Conservation (phyloP, 2,888 invertebrate species). For the Scrobipalpa atriplicella region DNA sequence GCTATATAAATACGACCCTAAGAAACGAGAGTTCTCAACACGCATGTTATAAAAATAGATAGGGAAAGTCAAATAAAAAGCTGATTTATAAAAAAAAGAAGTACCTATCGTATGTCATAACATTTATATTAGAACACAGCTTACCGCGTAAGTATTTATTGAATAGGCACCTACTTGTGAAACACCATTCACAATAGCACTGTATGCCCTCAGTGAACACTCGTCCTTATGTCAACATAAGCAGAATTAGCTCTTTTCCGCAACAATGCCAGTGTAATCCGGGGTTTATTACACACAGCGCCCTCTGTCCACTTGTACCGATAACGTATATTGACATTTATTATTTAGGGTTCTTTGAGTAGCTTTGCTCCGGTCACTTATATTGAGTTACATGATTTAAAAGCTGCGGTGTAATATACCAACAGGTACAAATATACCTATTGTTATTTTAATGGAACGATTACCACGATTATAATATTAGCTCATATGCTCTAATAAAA, state of each 20-base stretch:
- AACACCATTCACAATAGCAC: constrained; percentile 34
- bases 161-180: background rate
- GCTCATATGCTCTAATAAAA: too few relatives aligned
- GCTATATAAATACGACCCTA: too few relatives aligned
- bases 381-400: background rate
- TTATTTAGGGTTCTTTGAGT: constrained; percentile 16
- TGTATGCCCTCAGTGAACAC: constrained; percentile 26
- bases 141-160: too few relatives aligned
- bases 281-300: constrained; percentile 43
- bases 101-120: too few relatives aligned
- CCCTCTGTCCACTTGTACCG: constrained; percentile 13
- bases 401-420: background rate
- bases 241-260: constrained; percentile 40
- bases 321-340: constrained; percentile 15
- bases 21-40: too few relatives aligned
- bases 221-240: constrained; percentile 32
- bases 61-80: too few relatives aligned
- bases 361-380: background rate
- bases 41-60: too few relatives aligned
- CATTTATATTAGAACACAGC: too few relatives aligned
- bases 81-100: too few relatives aligned
- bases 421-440: too few relatives aligned
- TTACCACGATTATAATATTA: too few relatives aligned
- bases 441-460: too few relatives aligned
- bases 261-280: constrained; percentile 49